A percentile compares a stretch with the other conserved stretches of the same genome.
Evolutionary conservation across 1,140 invertebrate genomes (phyloP).

Genomic region (Drosophila orena): DNA sequence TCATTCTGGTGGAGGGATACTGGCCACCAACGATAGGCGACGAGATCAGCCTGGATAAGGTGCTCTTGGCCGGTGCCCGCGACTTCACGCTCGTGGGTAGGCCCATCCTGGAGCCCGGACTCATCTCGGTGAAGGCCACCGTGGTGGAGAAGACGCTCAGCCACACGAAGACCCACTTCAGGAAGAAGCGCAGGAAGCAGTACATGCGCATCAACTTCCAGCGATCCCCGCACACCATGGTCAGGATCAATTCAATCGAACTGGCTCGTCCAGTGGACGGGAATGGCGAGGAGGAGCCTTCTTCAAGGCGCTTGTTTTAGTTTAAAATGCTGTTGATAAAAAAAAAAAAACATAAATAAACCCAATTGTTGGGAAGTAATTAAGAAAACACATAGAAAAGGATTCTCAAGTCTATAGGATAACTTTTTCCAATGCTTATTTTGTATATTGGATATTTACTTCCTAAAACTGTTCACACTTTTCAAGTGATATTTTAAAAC

Average conservation of each 20-base stretch:
- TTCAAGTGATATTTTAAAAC: no score
- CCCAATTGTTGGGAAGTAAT: slow-evolving; percentile 16
- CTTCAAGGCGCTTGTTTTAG: slow-evolving; percentile 63
- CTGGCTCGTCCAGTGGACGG: slow-evolving; percentile 83
- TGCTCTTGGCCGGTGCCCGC: slow-evolving; percentile 91
- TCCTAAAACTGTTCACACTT: no score
- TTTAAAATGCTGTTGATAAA: slow-evolving; percentile 31
- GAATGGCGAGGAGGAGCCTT: slow-evolving; percentile 13
- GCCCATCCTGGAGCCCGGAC: slow-evolving; percentile 91
- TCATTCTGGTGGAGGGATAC: slow-evolving; percentile 92
- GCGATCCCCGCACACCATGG: slow-evolving; percentile 89
- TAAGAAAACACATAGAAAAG: not conserved
- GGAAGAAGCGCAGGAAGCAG: slow-evolving; percentile 91
- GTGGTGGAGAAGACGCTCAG: slow-evolving; percentile 96
- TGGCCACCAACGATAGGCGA: slow-evolving; percentile 94
- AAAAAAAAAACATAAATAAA: slow-evolving; percentile 31
- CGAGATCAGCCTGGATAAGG: slow-evolving; percentile 94
- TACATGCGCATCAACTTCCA: slow-evolving; percentile 91
- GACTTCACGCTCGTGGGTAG: slow-evolving; percentile 95
- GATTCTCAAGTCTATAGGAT: no score
- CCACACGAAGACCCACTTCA: slow-evolving; percentile 92
- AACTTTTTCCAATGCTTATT: no score
- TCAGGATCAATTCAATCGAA: slow-evolving; percentile 90
- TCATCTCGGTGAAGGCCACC: slow-evolving; percentile 92
- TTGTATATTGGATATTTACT: not conserved